These are phyloP conservation scores for Brachionus sp. DNA, from an alignment of 1,140 invertebrate species.

Conservation along the genomic window DNA sequence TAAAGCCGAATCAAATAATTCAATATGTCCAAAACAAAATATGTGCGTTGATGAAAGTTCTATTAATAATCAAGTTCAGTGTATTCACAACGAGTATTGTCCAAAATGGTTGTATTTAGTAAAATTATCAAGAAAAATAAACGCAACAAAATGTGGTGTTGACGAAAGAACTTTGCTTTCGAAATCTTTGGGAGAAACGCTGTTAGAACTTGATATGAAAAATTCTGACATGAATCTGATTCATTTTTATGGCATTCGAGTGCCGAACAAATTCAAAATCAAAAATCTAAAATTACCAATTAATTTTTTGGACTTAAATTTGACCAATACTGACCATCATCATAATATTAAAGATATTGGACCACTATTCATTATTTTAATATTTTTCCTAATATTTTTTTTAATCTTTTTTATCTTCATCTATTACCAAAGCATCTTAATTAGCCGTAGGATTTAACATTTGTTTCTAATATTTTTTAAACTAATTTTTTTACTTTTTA, in stretches of 20 bases:
- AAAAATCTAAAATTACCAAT: neutral
- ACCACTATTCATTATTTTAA: neutral
- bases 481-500: neutral
- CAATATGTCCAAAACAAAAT: neutral
- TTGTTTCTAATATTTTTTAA: neutral
- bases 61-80: neutral
- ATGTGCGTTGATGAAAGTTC: neutral
- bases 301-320: neutral
- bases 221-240: neutral
- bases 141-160: neutral
- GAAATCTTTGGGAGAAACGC: neutral
- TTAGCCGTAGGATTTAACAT: neutral
- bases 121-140: neutral
- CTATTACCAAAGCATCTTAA: neutral
- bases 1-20: neutral
- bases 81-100: conserved; percentile 1
- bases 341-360: neutral
- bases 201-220: neutral
- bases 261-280: too few relatives aligned
- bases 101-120: neutral
- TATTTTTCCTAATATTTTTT: neutral
- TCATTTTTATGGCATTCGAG: too few relatives aligned
- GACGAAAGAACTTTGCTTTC: neutral
- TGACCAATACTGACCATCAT: neutral
- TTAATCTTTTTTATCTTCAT: neutral